Evolutionary conservation across 2,113 vertebrate species (phyloP).

Genomic region (Chloropsis cyanopogon): DNA sequence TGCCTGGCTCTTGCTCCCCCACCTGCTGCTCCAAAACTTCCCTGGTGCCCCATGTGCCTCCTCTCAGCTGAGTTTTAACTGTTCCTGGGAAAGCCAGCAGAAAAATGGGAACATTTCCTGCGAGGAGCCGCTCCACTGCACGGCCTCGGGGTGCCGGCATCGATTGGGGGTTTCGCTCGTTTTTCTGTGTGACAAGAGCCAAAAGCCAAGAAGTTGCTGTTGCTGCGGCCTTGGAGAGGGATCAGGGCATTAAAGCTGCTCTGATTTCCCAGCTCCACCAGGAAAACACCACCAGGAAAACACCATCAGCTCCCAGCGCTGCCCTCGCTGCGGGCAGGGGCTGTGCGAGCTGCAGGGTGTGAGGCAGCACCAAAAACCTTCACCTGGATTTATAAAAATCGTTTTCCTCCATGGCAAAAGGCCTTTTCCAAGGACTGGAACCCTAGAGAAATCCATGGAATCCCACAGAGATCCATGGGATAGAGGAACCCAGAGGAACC

Average conservation of each 20-base stretch:
- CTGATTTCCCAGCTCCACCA: rapidly evolving
- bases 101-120: background rate
- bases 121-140: rapidly evolving
- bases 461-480: too few relatives aligned
- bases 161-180: rapidly evolving
- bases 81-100: background rate
- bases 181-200: rapidly evolving
- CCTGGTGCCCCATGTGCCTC: background rate
- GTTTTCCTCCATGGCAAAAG: background rate
- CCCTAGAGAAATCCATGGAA: rapidly evolving
- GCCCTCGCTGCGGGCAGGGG: too few relatives aligned
- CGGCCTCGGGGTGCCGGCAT: rapidly evolving
- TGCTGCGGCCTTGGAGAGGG: background rate
- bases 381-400: rapidly evolving
- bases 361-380: background rate
- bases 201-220: rapidly evolving
- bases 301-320: rapidly evolving
- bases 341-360: rapidly evolving
- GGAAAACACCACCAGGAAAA: rapidly evolving
- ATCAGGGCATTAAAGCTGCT: rapidly evolving
- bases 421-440: rapidly evolving
- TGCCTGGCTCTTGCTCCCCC: background rate
- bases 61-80: background rate
- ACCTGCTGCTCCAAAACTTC: background rate
- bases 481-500: too few relatives aligned